phyloP scores from a whole-genome alignment of 2,797 vertebrate genomes.

The Ciconia nigra region DNA sequence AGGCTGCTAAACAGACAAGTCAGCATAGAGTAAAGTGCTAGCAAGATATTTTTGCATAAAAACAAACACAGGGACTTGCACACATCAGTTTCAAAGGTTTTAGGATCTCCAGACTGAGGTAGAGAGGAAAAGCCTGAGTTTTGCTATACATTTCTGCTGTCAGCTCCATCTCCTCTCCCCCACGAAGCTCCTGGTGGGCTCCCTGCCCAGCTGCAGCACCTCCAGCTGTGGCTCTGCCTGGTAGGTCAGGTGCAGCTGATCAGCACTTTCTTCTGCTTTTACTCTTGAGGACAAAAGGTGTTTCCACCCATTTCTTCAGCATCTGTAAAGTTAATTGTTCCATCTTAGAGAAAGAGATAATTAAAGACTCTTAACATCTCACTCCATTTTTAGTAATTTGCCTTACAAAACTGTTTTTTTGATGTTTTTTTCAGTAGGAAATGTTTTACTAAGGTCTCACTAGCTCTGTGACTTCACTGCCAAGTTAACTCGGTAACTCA shows the following conservation, averaged over 20 bases:
- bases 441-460: not conserved
- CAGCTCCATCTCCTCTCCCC: not conserved
- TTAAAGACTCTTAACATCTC: not conserved
- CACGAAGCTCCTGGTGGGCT: not conserved
- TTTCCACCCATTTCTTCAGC: not conserved
- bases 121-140: rapidly evolving
- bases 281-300: not conserved
- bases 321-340: not conserved
- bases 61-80: rapidly evolving
- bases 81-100: not conserved
- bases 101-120: not conserved
- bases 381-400: not conserved
- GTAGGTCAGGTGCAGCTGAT: rapidly evolving
- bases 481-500: not conserved
- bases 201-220: not conserved
- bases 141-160: not conserved
- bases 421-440: not conserved
- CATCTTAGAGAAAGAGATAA: not conserved
- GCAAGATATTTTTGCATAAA: not conserved
- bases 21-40: not conserved
- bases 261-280: not conserved
- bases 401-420: not conserved
- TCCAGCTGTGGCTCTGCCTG: rapidly evolving
- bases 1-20: not conserved
- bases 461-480: not conserved